Evolutionary conservation across 2,888 invertebrate genomes (phyloP), one percentile per base, ranked within the genome.

Genomic region (Stomorhina lunata): DNA sequence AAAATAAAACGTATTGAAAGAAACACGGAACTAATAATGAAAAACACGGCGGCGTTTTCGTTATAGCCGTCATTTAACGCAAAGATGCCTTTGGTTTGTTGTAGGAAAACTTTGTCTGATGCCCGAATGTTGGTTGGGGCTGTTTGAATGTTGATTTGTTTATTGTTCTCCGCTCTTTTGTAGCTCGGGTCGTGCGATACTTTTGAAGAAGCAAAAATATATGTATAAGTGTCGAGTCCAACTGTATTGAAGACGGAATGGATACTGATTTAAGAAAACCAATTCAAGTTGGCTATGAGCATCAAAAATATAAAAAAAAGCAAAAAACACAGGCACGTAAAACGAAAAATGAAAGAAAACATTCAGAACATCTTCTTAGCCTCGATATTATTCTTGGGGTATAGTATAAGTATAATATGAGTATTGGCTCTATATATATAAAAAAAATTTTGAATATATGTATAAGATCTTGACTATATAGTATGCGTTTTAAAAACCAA

Each of bases 191-290:
- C n/a, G n/a, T n/a, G n/a, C n/a, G n/a, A n/a, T n/a, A n/a, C n/a
- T n/a, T n/a, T n/a, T n/a, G n/a, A n/a, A n/a, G n/a, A n/a, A n/a
- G n/a, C n/a, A n/a, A n/a, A n/a, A n/a, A n/a, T n/a, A n/a, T n/a
- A n/a, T n/a, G n/a, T n/a, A n/a, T n/a, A n/a, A 55, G 80, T 78
- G 59, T 83, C n/a, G 85, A 85, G 85, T 84, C 84, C 84, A 84
- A 84, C 82, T 76, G 81, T 83, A 84, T 81, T 81, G 84, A 83
- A 81, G 80, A 84, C 80, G 81, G 84, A 88, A 88, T 88, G 86
- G 86, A 88, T 87, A 87, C 89, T 88, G 89, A 88, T 87, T 88
- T 88, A 87, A 88, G 86, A 86, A 88, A 86, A 86, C 84, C 86
- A 87, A 87, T 87, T 89, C 87, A 87, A 89, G 86, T 88, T 87